Evolutionary conservation across 23 tunicate species (phyloP), one percentile per base, ranked within the genome.

Genomic region (Trididemnum miniatum): DNA sequence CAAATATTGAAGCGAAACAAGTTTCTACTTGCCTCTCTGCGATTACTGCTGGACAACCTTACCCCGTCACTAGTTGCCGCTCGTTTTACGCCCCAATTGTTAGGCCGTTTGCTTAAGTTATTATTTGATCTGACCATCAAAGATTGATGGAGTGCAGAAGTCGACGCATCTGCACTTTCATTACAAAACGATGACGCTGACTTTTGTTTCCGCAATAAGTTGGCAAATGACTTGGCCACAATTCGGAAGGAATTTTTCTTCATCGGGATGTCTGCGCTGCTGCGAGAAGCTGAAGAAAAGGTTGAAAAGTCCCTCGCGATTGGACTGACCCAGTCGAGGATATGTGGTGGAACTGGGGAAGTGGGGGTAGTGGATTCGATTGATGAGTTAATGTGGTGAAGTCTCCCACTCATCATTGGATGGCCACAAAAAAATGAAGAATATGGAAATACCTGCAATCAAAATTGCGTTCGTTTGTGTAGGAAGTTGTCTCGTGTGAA

Each of bases 401-500:
- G 37, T 4, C 32, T 31, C 12, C 37, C 37, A 7, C 4, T 33
- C 2, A 12, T 67, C 7, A 33, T 32, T 2, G 75, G 75, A 33
- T 9, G 5, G 18, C 75, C 75, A 32, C 15, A 12, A 67, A 67
- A 31, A 32, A 67, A 31, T 4, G 75, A 67, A 22, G 75, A 30
- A 4, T 12, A 31, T 5, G 75, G 75, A 32, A 67, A 67, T 31
- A 67, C 75, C 75, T 67, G 38, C 15, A 44, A 44, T n/a, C n/a
- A n/a, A n/a, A n/a, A n/a, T n/a, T n/a, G n/a, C n/a, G n/a, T n/a
- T n/a, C n/a, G n/a, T n/a, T n/a, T n/a, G n/a, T n/a, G n/a, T n/a
- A n/a, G n/a, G n/a, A n/a, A n/a, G n/a, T n/a, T n/a, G n/a, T n/a
- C n/a, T n/a, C n/a, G n/a, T n/a, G n/a, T n/a, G n/a, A n/a, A n/a